Base-by-base conservation (phyloP, 2,797 vertebrate species). In the Morus bassanus region DNA sequence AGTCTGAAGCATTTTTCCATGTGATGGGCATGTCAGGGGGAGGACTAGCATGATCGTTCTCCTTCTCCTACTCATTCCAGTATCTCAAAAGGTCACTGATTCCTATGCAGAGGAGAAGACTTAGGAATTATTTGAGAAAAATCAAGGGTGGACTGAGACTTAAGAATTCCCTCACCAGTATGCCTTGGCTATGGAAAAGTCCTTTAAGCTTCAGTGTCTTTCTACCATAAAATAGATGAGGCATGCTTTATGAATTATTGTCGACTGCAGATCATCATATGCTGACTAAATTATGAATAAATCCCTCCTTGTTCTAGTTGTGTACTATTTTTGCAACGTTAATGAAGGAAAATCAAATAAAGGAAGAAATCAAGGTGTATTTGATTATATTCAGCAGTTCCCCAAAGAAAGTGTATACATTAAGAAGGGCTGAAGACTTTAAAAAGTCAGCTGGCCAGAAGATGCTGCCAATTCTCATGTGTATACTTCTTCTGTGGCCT, bases 301-400 rank as follows among this genome's bases (percentile, higher is more conserved):
- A 90, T 89, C 56, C 74, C n/a, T 87, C 39, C 48, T 70, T 79
- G 35, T 89, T 92, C 68, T 92, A 23, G 6, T 85, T 80, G 31
- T 72, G 60, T 68, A 59, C 86, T 93, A 85, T 94, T 95, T 96
- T 83, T 93, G 50, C 75, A 65, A 77, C 0, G 0, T 65, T 91
- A 92, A 95, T 89, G 88, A 94, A 89, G 45, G 75, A 82, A 78
- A 95, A 93, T 92, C 59, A 70, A 91, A 93, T 95, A 46, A 91
- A 85, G 64, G 76, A 85, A 59, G 85, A 93, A 95, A 89, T 84
- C 60, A 91, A 94, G 68, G 45, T 87, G 61, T 85, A 77, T 89
- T 82, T 91, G 22, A 87, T 95, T 94, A 77, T 73, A 48, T 69
- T 54, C 75, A 85, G 54, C 65, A 63, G 56, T 73, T 85, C 18